Percentiles rank a stretch among this genome's conserved stretches.
Conservation (phyloP, 2,113 vertebrate genomes). For the Argyrosomus japonicus region DNA sequence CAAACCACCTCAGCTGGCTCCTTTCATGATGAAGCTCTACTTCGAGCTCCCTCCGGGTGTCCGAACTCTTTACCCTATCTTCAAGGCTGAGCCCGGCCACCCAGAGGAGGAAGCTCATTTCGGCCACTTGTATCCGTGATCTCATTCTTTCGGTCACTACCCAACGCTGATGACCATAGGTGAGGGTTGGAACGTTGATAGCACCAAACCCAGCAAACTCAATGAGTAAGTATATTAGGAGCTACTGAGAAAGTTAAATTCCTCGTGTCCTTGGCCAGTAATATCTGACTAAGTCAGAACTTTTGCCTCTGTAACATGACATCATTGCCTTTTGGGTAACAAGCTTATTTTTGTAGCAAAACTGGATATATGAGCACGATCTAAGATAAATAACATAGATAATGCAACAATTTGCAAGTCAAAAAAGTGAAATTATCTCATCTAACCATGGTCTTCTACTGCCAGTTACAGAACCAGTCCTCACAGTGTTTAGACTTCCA, state of each 20-base stretch:
- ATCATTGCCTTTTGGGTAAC: neutral
- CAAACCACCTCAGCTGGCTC: too few species aligned
- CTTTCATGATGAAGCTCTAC: too few species aligned
- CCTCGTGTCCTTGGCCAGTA: neutral
- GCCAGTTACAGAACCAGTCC: neutral
- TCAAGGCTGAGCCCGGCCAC: too few species aligned
- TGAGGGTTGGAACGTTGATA: too few species aligned
- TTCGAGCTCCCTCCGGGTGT: too few species aligned
- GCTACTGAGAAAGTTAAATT: neutral
- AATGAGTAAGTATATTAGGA: neutral
- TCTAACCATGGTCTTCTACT: slow-evolving; percentile 3
- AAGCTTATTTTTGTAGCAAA: neutral
- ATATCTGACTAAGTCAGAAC: too few species aligned
- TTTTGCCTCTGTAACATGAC: neutral
- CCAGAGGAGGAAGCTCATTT: too few species aligned
- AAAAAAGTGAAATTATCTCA: slow-evolving; percentile 21
- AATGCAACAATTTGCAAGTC: neutral
- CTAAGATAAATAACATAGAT: neutral
- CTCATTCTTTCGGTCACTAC: too few species aligned
- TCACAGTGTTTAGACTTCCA: slow-evolving; percentile 36
- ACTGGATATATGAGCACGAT: neutral
- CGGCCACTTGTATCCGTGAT: too few species aligned
- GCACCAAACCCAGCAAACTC: neutral
- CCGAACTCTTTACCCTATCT: too few species aligned
- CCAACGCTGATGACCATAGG: too few species aligned